phyloP scores from a whole-genome alignment of 2,888 invertebrate genomes.

The Orthosia gothica region DNA sequence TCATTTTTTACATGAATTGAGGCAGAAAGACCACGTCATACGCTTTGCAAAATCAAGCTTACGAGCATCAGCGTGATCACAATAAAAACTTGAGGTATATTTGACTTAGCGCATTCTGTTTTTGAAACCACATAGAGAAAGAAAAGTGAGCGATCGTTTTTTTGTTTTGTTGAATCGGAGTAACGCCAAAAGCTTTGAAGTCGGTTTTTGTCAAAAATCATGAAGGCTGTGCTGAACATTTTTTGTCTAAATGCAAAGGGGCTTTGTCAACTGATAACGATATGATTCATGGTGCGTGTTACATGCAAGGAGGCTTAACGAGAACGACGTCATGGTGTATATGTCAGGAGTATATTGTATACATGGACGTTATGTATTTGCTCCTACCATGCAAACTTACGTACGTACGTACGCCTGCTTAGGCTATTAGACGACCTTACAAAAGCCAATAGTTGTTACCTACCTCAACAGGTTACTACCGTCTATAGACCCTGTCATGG shows the following conservation, averaged over 20 bases:
- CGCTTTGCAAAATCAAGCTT: slow-evolving; percentile 13
- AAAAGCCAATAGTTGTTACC: neutral
- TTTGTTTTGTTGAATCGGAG: neutral
- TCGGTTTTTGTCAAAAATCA: neutral
- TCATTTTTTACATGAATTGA: slow-evolving; percentile 21
- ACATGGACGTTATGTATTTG: neutral
- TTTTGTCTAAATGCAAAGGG: neutral
- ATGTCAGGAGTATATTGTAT: neutral
- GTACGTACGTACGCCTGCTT: neutral
- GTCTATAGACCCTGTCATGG: neutral
- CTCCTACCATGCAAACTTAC: no score
- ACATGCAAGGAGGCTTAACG: neutral
- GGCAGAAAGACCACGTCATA: neutral
- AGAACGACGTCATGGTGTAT: no score
- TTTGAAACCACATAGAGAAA: neutral
- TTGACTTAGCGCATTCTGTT: slow-evolving; percentile 14
- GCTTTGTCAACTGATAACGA: neutral
- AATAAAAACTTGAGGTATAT: neutral
- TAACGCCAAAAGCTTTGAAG: neutral
- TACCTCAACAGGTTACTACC: slow-evolving; percentile 1
- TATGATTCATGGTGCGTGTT: slow-evolving; percentile 6
- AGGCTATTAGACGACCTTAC: neutral
- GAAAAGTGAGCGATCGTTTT: neutral
- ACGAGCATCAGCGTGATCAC: neutral
- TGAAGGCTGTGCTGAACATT: neutral